Evolutionary conservation across 2,888 invertebrate species (phyloP), one percentile per base, ranked within the genome.

Genomic region (Synergus itoensis): DNA sequence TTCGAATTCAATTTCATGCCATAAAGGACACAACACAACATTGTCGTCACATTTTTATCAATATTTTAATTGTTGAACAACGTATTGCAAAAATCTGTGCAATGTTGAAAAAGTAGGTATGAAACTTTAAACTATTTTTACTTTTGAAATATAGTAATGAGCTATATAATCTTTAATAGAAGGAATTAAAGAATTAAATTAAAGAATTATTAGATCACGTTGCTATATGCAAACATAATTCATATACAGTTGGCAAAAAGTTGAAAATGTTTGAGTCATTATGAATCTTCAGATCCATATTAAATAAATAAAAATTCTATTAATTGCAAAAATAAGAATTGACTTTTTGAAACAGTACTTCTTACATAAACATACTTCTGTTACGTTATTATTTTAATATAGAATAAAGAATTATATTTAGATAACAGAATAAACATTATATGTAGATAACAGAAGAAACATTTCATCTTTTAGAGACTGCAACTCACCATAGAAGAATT

Each of bases 401-500:
- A n/a, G 16, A 4, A 53, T 8, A n/a, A 7, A 53, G 53, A 53
- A 53, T n/a, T n/a, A n/a, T n/a, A n/a, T n/a, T n/a, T n/a, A n/a
- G n/a, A n/a, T n/a, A n/a, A n/a, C n/a, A n/a, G n/a, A 9, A 8
- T 2, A 0, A n/a, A 4, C 8, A n/a, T n/a, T 53, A 53, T 53
- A 14, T 53, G 16, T 53, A n/a, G n/a, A 53, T 53, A 53, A 53
- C n/a, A 53, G 53, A 53, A 53, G 36, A 36, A 36, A 36, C 36
- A 36, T 36, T 53, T 0, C n/a, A 53, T 53, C 14, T 53, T 75
- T 53, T 60, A 75, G 75, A 45, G 0, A 9, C 11, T 75, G 5
- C 16, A 78, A 78, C 76, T 81, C 48, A 85, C 84, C 12, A 77
- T 81, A 18, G 84, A 84, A 79, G 84, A 85, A 76, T n/a, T 62